Conservation (phyloP, 1,140 invertebrate species). For the Rhagoletis zephyria region DNA sequence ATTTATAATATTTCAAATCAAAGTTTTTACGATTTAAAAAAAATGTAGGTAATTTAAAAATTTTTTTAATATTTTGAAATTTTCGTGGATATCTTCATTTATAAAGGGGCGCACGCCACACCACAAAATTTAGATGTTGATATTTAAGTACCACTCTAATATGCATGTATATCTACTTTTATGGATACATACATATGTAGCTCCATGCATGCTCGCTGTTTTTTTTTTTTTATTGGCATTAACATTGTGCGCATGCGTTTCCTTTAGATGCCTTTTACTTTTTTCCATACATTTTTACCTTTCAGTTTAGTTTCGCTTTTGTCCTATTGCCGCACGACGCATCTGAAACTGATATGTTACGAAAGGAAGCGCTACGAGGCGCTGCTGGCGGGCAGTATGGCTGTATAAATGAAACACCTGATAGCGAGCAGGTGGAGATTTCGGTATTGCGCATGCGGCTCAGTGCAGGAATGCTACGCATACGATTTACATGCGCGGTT, state of each 20-base stretch:
- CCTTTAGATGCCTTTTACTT: not conserved
- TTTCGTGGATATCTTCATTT: too few species aligned
- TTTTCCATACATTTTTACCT: not conserved
- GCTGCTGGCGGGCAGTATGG: constrained; percentile 22
- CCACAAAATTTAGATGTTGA: not conserved
- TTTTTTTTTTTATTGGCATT: not conserved
- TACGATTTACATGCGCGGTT: not conserved
- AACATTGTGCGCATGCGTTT: not conserved
- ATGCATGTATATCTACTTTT: not conserved
- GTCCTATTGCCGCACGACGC: not conserved
- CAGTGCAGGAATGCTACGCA: not conserved
- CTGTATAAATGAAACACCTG: constrained; percentile 45
- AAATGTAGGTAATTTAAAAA: too few species aligned
- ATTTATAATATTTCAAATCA: too few species aligned
- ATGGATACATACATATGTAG: not conserved
- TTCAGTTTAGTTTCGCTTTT: not conserved
- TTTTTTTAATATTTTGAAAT: too few species aligned
- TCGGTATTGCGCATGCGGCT: constrained; percentile 20
- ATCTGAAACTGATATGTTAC: constrained; percentile 27
- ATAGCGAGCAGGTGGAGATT: constrained; percentile 49
- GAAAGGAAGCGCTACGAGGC: constrained; percentile 21
- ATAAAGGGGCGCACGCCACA: too few species aligned
- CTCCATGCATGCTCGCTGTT: too few species aligned
- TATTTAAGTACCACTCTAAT: too few species aligned
- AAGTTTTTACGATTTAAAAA: too few species aligned